Base-by-base conservation (phyloP, 1,140 invertebrate genomes). In the Pemphigus obesinymphae region DNA sequence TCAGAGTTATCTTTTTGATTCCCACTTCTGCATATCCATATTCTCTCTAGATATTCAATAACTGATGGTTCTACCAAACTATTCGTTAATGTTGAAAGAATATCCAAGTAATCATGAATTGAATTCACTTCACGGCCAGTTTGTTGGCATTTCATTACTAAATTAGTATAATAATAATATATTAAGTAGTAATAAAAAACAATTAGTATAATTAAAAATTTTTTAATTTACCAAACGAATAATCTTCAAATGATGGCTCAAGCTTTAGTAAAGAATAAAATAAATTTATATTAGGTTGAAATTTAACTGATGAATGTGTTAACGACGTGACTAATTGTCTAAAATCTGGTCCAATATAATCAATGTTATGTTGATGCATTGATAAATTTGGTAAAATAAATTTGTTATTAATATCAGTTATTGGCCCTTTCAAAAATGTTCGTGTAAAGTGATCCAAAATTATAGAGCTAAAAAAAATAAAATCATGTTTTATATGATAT, bases 281-380 rank as follows among this genome's bases (percentile, higher is more conserved):
- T 80, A 80, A 63, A 45, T 80, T 80, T 80, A 40, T 48, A 43
- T 80, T 80, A 7, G 58, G 23, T 80, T 80, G 26, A 63, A 61
- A 29, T 63, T 63, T 55, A 29, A 45, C 45, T 26, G 76, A 58
- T 43, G 76, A 80, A 63, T 63, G 50, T 43, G 55, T n/a, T 61
- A 80, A 58, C 29, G 53, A 63, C 53, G 63, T 20, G 4, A 80
- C 23, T 61, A 80, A 61, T 45, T 80, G 76, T 63, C 53, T 80
- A 61, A 80, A 80, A 61, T 80, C 76, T 80, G 76, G 76, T 45
- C 76, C 76, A 31, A 80, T 43, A 63, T 80, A 80, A 80, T 80
- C 76, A 61, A 31, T 13, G 20, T 58, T 58, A 43, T 80, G 40
- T 80, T 80, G 76, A 10, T 63, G 26, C 23, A 61, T 20, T 29